Percentiles rank a stretch among this genome's conserved stretches.
These are phyloP conservation scores for Maccullochella peelii DNA, from an alignment of 2,113 vertebrate species.

Conservation along the genomic window DNA sequence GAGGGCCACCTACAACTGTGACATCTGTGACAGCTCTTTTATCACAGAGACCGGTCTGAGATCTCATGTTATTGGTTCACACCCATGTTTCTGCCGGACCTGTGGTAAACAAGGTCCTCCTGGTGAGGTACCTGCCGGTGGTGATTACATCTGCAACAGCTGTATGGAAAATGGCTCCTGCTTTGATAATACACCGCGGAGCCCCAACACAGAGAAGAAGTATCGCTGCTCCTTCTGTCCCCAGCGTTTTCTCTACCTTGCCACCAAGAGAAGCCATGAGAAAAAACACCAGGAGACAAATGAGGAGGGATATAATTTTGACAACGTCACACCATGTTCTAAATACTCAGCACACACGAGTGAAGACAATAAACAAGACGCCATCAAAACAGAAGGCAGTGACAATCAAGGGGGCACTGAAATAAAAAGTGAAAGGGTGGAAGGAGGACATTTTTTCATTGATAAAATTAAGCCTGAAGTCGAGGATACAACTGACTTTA, in stretches of 20 bases:
- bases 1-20: conserved; percentile 87
- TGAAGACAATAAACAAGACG: conserved; percentile 90
- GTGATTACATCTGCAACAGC: conserved; percentile 92
- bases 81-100: conserved; percentile 91
- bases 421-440: conserved; percentile 64
- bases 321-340: conserved; percentile 89
- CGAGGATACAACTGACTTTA: conserved; percentile 68
- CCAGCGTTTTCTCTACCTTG: conserved; percentile 95
- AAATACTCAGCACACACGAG: conserved; percentile 89
- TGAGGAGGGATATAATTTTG: conserved; percentile 85
- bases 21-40: conserved; percentile 92
- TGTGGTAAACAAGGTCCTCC: conserved; percentile 94
- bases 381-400: conserved; percentile 83
- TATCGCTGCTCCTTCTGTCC: conserved; percentile 97
- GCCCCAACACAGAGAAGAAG: conserved; percentile 92
- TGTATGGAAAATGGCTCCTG: conserved; percentile 92
- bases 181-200: conserved; percentile 90
- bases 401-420: conserved; percentile 52
- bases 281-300: conserved; percentile 90
- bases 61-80: conserved; percentile 92
- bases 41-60: conserved; percentile 91
- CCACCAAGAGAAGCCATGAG: conserved; percentile 96
- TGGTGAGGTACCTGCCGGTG: conserved; percentile 86
- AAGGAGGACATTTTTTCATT: conserved; percentile 47
- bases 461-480: conserved; percentile 68